Evolutionary conservation across 2,113 vertebrate species (phyloP).

Genomic region (Siphamia tubifer): DNA sequence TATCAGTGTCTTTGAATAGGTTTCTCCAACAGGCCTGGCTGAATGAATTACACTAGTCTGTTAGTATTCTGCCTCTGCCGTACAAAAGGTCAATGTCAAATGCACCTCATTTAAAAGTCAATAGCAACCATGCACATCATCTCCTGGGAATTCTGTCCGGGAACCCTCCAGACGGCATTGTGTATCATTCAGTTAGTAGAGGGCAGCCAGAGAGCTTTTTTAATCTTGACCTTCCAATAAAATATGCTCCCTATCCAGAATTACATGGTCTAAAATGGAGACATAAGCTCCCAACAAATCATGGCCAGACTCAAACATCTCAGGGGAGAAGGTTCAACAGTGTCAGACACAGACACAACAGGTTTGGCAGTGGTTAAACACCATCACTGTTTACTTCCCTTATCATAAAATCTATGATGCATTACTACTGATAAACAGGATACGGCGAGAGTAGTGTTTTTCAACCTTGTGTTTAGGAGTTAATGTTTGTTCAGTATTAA

Average conservation of each 20-base stretch:
- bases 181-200: constrained; percentile 76
- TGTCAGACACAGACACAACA: constrained; percentile 51
- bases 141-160: constrained; percentile 75
- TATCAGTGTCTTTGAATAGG: constrained; percentile 64
- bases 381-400: not conserved
- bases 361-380: constrained; percentile 27
- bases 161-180: constrained; percentile 74
- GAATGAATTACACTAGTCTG: constrained; percentile 76
- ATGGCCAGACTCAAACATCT: constrained; percentile 46
- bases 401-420: constrained; percentile 5
- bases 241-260: constrained; percentile 76
- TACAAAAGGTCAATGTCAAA: constrained; percentile 82
- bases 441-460: no score
- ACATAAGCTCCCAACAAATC: constrained; percentile 76
- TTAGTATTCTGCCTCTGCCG: constrained; percentile 74
- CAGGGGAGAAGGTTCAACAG: constrained; percentile 58
- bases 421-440: not conserved
- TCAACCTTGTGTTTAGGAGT: no score
- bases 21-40: constrained; percentile 52
- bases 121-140: constrained; percentile 76
- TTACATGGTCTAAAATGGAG: constrained; percentile 76
- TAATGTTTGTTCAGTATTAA: no score
- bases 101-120: constrained; percentile 83
- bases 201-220: constrained; percentile 74
- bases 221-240: constrained; percentile 80